Evolutionary conservation across 2,797 vertebrate species (phyloP), one percentile per base, ranked within the genome.

Genomic region (Peromyscus nudipes): DNA sequence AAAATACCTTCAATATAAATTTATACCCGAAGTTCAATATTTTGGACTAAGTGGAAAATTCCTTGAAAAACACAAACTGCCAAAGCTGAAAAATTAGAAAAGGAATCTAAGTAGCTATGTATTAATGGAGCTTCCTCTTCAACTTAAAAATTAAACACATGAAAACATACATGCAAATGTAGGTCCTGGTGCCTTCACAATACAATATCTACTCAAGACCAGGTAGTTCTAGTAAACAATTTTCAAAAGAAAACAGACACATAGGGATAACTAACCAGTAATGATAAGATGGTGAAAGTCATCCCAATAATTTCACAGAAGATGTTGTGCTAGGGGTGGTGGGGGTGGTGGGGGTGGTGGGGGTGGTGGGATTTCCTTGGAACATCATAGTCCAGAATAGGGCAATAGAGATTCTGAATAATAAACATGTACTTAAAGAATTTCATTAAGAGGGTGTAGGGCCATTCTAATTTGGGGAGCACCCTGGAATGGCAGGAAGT

Each of bases 101-200:
- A 62, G 55, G 91, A 94, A 67, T 62, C 23, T 37, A 82, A 83
- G 64, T 21, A 81, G 31, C 9, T 46, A 64, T 25, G 11, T 69
- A 43, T 79, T 62, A 75, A 84, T 91, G 10, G 94, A 95, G 87
- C 80, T 55, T 52, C 65, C 80, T 40, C 10, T 9, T 96, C 89
- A 79, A 80, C 88, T 91, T 87, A 60, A 77, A 79, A 80, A 40
- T 31, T 21, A 55, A 75, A 21, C 2, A 46, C 65, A 71, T 57
- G n/a, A 29, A 85, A 14, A 71, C n/a, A 34, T 21, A 82, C 13
- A 76, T 49, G 14, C n/a, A 96, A 79, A 29, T 73, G 16, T 13
- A 52, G 12, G 13, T 95, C 34, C 1, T 7, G 23, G 62, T 67
- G 31, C n/a, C 17, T 92, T 92, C 17, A 80, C n/a, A 92, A 76